These are phyloP conservation scores for Macrocentrus cingulum DNA, from an alignment of 1,140 invertebrate genomes.

Conservation along the genomic window DNA sequence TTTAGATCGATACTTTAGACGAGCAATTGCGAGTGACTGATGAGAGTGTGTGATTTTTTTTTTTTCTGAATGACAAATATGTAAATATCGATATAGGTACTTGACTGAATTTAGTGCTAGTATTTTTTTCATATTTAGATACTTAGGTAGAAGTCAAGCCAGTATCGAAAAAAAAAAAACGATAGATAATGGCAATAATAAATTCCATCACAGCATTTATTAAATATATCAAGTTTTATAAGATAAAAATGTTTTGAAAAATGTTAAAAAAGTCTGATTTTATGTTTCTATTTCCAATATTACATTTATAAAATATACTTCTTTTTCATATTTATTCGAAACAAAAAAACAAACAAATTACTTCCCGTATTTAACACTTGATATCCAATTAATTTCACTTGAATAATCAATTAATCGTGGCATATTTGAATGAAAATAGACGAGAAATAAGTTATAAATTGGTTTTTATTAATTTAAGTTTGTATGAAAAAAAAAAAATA, in stretches of 20 bases:
- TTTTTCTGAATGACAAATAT: background rate
- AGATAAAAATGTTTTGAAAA: conserved; percentile 29
- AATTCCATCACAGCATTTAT: background rate
- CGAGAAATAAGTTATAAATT: background rate
- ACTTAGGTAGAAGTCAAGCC: background rate
- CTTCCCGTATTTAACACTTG: conserved; percentile 50
- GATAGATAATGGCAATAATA: background rate
- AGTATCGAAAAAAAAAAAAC: background rate
- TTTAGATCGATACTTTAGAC: background rate
- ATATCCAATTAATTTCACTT: conserved; percentile 42
- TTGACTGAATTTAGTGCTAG: conserved; percentile 13
- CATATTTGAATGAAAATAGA: conserved; percentile 7
- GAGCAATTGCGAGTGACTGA: background rate
- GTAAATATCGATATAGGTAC: background rate
- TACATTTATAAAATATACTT: conserved; percentile 12
- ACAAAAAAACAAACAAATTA: conserved; percentile 30
- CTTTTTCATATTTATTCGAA: background rate
- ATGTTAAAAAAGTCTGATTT: conserved; percentile 45
- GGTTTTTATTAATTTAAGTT: background rate
- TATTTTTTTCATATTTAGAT: background rate
- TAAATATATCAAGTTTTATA: conserved; percentile 31
- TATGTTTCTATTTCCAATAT: conserved; percentile 10
- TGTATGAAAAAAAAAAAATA: conserved; percentile 2
- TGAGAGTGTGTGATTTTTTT: background rate
- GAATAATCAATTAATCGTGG: too few species aligned